Evolutionary conservation across 2,797 vertebrate genomes (phyloP).

Genomic region (Odontamblyopus rebecca): DNA sequence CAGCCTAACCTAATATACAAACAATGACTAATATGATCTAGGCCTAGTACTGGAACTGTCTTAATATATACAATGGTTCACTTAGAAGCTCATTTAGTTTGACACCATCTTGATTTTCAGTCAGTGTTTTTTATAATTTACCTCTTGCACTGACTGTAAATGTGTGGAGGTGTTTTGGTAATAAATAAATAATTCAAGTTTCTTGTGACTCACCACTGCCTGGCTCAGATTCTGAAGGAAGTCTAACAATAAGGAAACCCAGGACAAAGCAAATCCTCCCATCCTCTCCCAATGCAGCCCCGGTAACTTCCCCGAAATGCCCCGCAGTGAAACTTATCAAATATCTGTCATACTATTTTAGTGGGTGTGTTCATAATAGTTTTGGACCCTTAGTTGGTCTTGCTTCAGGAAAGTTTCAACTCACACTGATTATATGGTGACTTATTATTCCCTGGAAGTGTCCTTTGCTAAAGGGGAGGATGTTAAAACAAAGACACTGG

Average conservation of each 20-base stretch:
- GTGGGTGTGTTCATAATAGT: constrained; percentile 32
- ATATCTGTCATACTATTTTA: constrained; percentile 16
- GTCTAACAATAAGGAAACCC: constrained; percentile 53
- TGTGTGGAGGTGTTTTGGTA: constrained; percentile 43
- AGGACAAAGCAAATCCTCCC: constrained; percentile 65
- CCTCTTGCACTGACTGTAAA: constrained; percentile 41
- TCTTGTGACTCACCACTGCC: constrained; percentile 64
- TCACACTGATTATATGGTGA: constrained; percentile 52
- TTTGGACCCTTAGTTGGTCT: background rate
- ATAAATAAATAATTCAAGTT: constrained; percentile 52
- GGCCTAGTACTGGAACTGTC: background rate
- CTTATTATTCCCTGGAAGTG: constrained; percentile 61
- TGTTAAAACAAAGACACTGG: constrained; percentile 47
- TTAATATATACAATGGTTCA: background rate
- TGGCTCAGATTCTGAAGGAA: constrained; percentile 54
- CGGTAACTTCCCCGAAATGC: constrained; percentile 59
- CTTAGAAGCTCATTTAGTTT: background rate
- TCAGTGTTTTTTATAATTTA: constrained; percentile 1
- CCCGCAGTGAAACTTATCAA: constrained; percentile 31
- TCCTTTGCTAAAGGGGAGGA: constrained; percentile 19
- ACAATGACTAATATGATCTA: background rate
- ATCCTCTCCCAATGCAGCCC: constrained; percentile 49
- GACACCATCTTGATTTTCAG: background rate
- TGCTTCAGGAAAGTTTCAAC: constrained; percentile 19
- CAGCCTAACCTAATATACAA: background rate